Percentiles rank a stretch among this genome's conserved stretches.
These are phyloP conservation scores for Parelbella ahira DNA, from an alignment of 2,888 invertebrate genomes.

Conservation along the genomic window DNA sequence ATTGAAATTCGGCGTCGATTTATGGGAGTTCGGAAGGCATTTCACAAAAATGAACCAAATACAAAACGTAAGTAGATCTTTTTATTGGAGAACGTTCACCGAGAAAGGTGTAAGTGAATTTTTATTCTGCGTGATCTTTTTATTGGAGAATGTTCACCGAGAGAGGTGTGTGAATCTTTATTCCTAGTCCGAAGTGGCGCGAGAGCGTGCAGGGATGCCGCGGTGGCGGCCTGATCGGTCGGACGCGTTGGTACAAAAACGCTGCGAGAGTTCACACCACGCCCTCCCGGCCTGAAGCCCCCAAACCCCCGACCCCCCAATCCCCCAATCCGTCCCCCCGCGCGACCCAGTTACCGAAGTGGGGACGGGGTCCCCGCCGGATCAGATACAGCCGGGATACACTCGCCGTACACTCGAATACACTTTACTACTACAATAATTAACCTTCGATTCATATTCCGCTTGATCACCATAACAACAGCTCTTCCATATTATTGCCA, in stretches of 20 bases:
- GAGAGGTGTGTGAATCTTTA: slow-evolving; percentile 33
- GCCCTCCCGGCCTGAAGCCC: slow-evolving; percentile 26
- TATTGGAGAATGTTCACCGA: too few species aligned
- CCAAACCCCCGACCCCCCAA: too few species aligned
- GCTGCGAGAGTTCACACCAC: slow-evolving; percentile 47
- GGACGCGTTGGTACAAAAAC: slow-evolving; percentile 66
- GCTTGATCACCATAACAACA: slow-evolving; percentile 10
- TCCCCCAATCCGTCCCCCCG: slow-evolving; percentile 27
- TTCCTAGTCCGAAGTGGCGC: slow-evolving; percentile 44
- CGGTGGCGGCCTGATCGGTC: slow-evolving; percentile 41
- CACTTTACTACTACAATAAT: slow-evolving; percentile 36
- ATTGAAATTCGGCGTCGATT: slow-evolving; percentile 92
- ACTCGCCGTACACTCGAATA: slow-evolving; percentile 34
- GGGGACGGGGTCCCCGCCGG: slow-evolving; percentile 36
- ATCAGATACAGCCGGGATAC: slow-evolving; percentile 41
- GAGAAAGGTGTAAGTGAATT: too few species aligned
- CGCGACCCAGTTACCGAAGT: slow-evolving; percentile 56
- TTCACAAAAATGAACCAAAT: slow-evolving; percentile 94
- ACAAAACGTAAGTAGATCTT: slow-evolving; percentile 86
- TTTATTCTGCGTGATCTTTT: too few species aligned
- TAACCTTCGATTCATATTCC: slow-evolving; percentile 34
- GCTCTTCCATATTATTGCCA: slow-evolving; percentile 8
- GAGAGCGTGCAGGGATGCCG: slow-evolving; percentile 46
- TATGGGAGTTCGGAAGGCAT: slow-evolving; percentile 93
- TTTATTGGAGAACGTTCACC: too few species aligned